phyloP scores from a whole-genome alignment of 2,888 invertebrate genomes.

The Bombylius discolor region DNA sequence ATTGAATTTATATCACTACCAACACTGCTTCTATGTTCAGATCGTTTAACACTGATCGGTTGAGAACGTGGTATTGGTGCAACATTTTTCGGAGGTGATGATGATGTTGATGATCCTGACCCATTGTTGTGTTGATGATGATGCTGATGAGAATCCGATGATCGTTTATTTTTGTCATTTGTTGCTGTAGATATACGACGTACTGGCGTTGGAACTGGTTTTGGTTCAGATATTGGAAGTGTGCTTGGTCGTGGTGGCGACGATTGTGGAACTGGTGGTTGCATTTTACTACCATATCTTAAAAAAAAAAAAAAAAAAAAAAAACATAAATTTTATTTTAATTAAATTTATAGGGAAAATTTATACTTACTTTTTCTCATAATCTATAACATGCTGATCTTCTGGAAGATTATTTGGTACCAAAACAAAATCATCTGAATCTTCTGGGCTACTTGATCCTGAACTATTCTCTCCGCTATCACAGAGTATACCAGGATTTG shows the following conservation, averaged over 20 bases:
- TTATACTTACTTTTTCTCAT: constrained; percentile 27
- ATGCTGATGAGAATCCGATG: neutral
- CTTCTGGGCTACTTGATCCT: constrained; percentile 51
- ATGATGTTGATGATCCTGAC: constrained; percentile 9
- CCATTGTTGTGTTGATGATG: neutral
- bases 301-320: neutral
- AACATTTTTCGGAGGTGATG: constrained; percentile 11
- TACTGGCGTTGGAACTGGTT: constrained; percentile 54
- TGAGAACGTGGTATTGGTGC: constrained; percentile 64
- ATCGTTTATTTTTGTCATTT: constrained; percentile 13
- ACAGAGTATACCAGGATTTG: constrained; percentile 42
- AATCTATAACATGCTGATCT: constrained; percentile 38
- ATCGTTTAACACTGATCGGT: constrained; percentile 71
- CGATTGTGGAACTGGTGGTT: constrained; percentile 26
- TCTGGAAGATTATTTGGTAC: constrained; percentile 56
- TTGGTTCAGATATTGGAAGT: constrained; percentile 59
- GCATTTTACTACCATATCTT: constrained; percentile 21
- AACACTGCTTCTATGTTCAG: constrained; percentile 53
- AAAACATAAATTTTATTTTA: neutral
- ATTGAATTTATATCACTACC: constrained; percentile 77
- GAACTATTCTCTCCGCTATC: constrained; percentile 36
- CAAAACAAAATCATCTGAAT: constrained; percentile 66
- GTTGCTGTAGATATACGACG: constrained; percentile 24
- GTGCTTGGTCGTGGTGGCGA: constrained; percentile 57
- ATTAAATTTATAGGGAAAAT: neutral